A percentile compares a stretch with the other conserved stretches of the same genome.
phyloP scores from a whole-genome alignment of 1,140 invertebrate species.

The Bombus sibiricus region DNA sequence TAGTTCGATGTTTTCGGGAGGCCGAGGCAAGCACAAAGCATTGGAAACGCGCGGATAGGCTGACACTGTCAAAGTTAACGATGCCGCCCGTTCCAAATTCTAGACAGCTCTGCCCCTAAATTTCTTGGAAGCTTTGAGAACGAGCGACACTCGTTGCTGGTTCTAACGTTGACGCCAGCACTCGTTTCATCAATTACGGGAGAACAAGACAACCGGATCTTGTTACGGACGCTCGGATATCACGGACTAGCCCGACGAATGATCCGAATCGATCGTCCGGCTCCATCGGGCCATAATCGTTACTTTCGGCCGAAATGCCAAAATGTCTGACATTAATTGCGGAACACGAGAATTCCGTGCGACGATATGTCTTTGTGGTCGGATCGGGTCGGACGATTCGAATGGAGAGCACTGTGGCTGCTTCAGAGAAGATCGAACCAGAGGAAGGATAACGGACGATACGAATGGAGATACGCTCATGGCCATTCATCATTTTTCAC shows the following conservation, averaged over 20 bases:
- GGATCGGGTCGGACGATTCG: conserved; percentile 26
- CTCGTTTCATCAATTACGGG: conserved; percentile 15
- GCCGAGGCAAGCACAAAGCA: too few relatives aligned
- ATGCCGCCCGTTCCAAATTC: neutral
- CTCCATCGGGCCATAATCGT: conserved; percentile 8
- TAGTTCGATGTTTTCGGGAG: neutral
- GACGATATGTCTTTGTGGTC: conserved; percentile 32
- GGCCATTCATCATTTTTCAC: conserved; percentile 62
- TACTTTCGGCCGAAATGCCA: conserved; percentile 22
- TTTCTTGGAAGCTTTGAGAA: neutral
- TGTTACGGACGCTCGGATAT: neutral
- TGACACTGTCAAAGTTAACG: neutral
- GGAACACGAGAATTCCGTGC: neutral
- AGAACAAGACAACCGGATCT: neutral
- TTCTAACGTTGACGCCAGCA: neutral
- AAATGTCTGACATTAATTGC: conserved; percentile 29
- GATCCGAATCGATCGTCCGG: neutral
- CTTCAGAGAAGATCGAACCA: neutral
- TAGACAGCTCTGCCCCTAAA: neutral
- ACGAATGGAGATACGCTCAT: conserved; percentile 34
- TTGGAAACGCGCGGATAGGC: too few relatives aligned
- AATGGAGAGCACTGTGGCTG: neutral
- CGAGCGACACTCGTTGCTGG: too few relatives aligned
- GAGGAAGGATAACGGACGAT: conserved; percentile 3
- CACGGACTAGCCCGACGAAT: neutral